Evolutionary conservation across 2,113 vertebrate species (phyloP).

Genomic region (Cryptomyrus ogoouensis): DNA sequence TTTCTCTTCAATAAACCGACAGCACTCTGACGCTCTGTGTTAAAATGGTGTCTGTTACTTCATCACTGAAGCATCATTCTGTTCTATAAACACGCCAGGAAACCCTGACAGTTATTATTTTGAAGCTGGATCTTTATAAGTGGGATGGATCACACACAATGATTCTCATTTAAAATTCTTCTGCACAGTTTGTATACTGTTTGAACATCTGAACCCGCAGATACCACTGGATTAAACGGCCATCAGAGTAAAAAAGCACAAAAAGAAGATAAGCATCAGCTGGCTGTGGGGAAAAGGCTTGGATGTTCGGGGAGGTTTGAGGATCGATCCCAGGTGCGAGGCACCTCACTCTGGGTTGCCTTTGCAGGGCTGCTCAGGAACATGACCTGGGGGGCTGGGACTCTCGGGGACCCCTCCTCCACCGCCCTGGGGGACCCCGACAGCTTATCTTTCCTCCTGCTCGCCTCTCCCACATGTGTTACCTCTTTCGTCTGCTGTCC

Average conservation of each 20-base stretch:
- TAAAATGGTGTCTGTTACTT: not conserved
- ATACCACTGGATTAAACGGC: not conserved
- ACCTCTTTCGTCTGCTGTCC: constrained; percentile 32
- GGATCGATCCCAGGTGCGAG: constrained; percentile 53
- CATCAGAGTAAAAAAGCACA: not conserved
- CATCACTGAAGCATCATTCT: not conserved
- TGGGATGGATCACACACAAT: not conserved
- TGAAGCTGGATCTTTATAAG: not conserved
- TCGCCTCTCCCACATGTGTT: constrained; percentile 51
- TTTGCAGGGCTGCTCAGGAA: constrained; percentile 57
- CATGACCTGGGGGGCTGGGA: constrained; percentile 60
- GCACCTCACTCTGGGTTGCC: constrained; percentile 49
- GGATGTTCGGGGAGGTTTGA: constrained; percentile 63
- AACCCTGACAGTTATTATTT: not conserved
- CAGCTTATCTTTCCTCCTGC: constrained; percentile 65
- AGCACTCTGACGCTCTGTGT: not conserved
- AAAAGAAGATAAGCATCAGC: not conserved
- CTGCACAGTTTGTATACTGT: not conserved
- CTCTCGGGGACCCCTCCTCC: constrained; percentile 56
- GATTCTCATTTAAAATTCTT: not conserved
- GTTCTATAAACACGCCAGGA: not conserved
- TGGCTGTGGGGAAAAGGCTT: constrained; percentile 47
- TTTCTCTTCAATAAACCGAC: not conserved
- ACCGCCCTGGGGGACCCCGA: constrained; percentile 54
- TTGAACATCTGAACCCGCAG: not conserved